phyloP scores from a whole-genome alignment of 2,113 vertebrate genomes.

The Prolemur simus region DNA sequence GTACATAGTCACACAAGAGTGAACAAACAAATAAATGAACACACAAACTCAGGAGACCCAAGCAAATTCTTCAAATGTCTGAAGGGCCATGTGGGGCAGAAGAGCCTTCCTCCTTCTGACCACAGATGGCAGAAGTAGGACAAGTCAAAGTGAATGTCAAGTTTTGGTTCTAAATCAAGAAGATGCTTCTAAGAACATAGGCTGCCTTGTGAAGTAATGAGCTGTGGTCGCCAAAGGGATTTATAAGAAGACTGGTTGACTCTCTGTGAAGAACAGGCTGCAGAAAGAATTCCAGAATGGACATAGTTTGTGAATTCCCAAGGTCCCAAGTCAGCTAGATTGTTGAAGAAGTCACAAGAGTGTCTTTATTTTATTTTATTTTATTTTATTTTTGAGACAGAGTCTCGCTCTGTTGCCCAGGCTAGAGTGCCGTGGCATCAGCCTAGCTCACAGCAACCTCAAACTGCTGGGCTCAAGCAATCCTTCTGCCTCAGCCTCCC shows the following conservation, averaged over 20 bases:
- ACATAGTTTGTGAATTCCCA: neutral
- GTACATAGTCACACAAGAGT: neutral
- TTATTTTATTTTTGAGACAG: too few relatives aligned
- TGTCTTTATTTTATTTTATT: neutral
- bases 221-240: neutral
- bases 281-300: neutral
- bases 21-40: neutral
- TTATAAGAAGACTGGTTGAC: neutral
- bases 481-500: too few relatives aligned
- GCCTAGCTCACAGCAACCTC: too few relatives aligned
- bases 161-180: constrained; percentile 27
- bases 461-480: too few relatives aligned
- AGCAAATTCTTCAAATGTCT: neutral
- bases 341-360: neutral
- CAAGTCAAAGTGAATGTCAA: neutral
- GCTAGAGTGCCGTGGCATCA: too few relatives aligned
- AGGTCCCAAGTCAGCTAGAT: neutral
- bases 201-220: neutral
- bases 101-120: constrained; percentile 2
- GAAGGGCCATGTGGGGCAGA: neutral
- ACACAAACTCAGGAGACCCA: neutral
- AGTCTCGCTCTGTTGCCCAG: too few relatives aligned
- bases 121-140: neutral
- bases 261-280: neutral
- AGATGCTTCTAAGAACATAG: neutral